Percentiles rank a stretch among this genome's conserved stretches.
phyloP scores from a whole-genome alignment of 2,888 invertebrate genomes.

The Hemaris fuciformis region DNA sequence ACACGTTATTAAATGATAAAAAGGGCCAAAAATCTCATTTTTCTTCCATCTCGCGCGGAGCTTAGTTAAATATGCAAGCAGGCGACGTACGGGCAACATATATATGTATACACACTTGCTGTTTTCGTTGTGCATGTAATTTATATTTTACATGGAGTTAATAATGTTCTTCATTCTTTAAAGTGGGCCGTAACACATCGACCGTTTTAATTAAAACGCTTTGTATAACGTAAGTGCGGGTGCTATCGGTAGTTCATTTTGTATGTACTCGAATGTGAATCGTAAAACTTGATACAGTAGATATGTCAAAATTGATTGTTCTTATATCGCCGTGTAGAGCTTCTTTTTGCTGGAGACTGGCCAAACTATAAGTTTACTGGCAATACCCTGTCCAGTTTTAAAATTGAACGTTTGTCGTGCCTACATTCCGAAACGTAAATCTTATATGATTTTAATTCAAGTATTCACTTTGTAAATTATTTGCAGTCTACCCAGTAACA shows the following conservation, averaged over 20 bases:
- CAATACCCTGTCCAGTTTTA: constrained; percentile 41
- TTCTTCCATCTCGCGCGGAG: constrained; percentile 3
- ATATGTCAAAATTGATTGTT: constrained; percentile 34
- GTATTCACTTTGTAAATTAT: not conserved
- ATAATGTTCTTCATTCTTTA: constrained; percentile 10
- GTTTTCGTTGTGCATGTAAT: constrained; percentile 9
- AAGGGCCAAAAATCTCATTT: constrained; percentile 4
- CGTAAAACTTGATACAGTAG: not conserved
- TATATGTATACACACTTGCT: constrained; percentile 5
- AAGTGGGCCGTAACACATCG: constrained; percentile 7
- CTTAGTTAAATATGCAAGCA: constrained; percentile 9
- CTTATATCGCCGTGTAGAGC: constrained; percentile 35
- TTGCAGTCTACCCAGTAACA: too few relatives aligned
- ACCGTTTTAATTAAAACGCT: constrained; percentile 1
- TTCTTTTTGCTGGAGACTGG: constrained; percentile 36
- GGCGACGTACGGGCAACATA: not conserved
- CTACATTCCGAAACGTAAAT: not conserved
- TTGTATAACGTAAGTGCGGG: not conserved
- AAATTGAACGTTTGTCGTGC: constrained; percentile 31
- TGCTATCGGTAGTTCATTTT: not conserved
- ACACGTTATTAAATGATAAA: constrained; percentile 9
- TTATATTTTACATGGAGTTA: constrained; percentile 9
- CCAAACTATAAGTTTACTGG: constrained; percentile 45
- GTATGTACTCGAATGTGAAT: not conserved
- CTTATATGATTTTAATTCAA: not conserved